These are phyloP conservation scores for Pantherophis guttatus DNA, from an alignment of 2,113 vertebrate genomes.

Conservation along the genomic window DNA sequence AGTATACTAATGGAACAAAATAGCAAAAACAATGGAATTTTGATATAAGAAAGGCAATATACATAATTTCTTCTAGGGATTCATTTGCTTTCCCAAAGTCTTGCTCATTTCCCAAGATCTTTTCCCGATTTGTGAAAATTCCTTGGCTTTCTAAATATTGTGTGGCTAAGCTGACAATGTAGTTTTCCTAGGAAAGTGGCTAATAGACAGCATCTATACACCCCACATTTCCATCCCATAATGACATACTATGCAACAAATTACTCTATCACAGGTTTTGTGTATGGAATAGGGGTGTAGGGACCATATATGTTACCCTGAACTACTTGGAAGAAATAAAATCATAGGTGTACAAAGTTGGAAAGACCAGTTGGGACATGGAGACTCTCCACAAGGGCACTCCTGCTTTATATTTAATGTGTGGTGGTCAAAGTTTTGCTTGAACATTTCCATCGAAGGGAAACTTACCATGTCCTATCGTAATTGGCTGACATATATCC, in stretches of 20 bases:
- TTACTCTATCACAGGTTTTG: neutral
- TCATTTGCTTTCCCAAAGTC: neutral
- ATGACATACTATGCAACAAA: neutral
- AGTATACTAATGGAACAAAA: neutral
- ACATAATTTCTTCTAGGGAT: neutral
- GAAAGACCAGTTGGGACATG: neutral
- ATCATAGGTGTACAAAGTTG: neutral
- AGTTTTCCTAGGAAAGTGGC: neutral
- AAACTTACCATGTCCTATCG: neutral
- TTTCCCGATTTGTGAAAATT: neutral
- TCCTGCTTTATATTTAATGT: neutral
- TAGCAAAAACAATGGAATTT: neutral
- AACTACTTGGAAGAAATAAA: neutral
- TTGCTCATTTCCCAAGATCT: neutral
- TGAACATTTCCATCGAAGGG: neutral
- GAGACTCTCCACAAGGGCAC: neutral
- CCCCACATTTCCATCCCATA: neutral
- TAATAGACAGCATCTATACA: neutral
- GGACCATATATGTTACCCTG: neutral
- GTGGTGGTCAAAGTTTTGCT: neutral
- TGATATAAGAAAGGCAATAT: neutral
- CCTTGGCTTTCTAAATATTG: neutral
- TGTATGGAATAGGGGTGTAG: neutral
- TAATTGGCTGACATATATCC: neutral
- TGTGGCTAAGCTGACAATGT: neutral